phyloP scores from a whole-genome alignment of 2,888 invertebrate species.

The Lasioglossum pauxillum region DNA sequence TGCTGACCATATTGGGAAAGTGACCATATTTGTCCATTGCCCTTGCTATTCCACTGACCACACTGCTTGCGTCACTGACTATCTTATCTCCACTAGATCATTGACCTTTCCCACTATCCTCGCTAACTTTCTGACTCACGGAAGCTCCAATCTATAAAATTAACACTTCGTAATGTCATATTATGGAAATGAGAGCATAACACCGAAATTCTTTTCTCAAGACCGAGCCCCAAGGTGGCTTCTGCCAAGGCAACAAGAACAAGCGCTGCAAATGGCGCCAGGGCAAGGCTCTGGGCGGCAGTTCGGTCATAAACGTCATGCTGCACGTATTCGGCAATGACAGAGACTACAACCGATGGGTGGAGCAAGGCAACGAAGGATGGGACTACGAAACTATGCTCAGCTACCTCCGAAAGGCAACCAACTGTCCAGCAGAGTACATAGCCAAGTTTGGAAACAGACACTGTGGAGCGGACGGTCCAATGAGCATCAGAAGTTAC shows the following conservation, averaged over 20 bases:
- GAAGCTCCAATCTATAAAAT: not conserved
- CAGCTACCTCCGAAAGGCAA: conserved; percentile 78
- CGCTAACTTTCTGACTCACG: not conserved
- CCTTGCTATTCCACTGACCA: not conserved
- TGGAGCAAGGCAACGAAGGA: conserved; percentile 86
- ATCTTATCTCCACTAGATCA: too few species aligned
- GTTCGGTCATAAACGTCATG: conserved; percentile 88
- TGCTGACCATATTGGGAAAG: not conserved
- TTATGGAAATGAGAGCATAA: not conserved
- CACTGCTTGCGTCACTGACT: not conserved
- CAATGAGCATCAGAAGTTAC: conserved; percentile 84
- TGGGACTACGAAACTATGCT: conserved; percentile 87
- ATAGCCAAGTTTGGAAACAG: conserved; percentile 79
- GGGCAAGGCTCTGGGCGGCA: conserved; percentile 89
- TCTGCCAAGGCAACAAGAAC: conserved; percentile 81
- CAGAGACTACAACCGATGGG: conserved; percentile 89
- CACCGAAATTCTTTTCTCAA: not conserved
- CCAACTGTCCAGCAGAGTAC: conserved; percentile 72
- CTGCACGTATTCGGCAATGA: conserved; percentile 88
- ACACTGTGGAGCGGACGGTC: conserved; percentile 84
- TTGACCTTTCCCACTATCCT: not conserved
- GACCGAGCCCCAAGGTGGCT: conserved; percentile 84
- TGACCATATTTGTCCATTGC: not conserved
- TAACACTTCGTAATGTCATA: not conserved
- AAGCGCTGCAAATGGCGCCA: conserved; percentile 86